Conservation (phyloP, 2,888 invertebrate genomes). For the Catonia carolina region DNA sequence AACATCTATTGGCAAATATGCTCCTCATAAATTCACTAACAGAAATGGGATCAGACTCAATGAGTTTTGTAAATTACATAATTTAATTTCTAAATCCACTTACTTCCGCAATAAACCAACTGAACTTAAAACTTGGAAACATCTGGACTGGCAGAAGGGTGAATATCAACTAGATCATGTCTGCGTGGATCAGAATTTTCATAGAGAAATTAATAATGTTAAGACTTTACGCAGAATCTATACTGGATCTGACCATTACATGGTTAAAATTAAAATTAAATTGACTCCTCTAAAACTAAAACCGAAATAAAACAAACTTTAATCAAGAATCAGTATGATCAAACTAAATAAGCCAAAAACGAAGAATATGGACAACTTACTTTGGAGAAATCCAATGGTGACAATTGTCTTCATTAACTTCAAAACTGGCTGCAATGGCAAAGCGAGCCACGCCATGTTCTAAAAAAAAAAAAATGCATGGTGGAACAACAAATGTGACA, state of each 20-base stretch:
- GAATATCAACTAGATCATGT: constrained; percentile 1
- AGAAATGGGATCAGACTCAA: background rate
- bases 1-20: background rate
- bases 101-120: background rate
- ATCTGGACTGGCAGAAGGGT: background rate
- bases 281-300: background rate
- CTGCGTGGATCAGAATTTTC: background rate
- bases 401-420: too few relatives aligned
- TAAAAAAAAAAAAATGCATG: too few relatives aligned
- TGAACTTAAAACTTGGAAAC: too few relatives aligned
- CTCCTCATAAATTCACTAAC: background rate
- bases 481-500: too few relatives aligned
- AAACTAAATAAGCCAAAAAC: too few relatives aligned
- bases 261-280: background rate
- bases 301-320: too few relatives aligned
- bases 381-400: too few relatives aligned
- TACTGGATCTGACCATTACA: background rate
- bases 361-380: too few relatives aligned
- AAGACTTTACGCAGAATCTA: background rate
- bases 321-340: too few relatives aligned
- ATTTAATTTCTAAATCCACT: background rate
- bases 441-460: too few relatives aligned
- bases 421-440: too few relatives aligned
- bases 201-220: background rate
- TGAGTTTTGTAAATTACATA: background rate